phyloP scores from a whole-genome alignment of 2,113 vertebrate species.

The Psilopsiagon aymara region DNA sequence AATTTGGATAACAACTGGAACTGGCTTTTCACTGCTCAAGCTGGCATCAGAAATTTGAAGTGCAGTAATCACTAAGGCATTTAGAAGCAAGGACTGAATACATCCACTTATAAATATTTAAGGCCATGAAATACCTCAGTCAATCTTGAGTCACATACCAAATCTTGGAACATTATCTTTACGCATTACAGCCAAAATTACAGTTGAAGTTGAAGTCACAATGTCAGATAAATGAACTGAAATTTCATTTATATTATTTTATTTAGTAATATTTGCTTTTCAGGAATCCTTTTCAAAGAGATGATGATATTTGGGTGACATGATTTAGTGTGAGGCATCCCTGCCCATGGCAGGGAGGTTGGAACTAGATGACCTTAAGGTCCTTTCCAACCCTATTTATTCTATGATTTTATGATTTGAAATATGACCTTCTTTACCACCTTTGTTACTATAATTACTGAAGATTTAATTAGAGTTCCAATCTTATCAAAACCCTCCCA shows the following conservation, averaged over 20 bases:
- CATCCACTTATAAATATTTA: background rate
- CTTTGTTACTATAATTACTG: background rate
- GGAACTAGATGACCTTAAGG: too few relatives aligned
- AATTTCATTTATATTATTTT: background rate
- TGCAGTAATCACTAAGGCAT: background rate
- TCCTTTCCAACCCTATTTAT: too few relatives aligned
- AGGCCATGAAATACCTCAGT: background rate
- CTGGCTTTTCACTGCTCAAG: background rate
- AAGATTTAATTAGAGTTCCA: background rate
- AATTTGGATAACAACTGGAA: background rate
- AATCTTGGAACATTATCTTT: background rate
- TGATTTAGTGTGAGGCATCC: too few relatives aligned
- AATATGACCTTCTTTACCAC: background rate
- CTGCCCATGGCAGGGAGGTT: too few relatives aligned
- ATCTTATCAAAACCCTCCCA: background rate
- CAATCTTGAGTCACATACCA: background rate
- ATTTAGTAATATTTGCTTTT: background rate
- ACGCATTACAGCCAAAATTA: background rate
- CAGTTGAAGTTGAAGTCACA: background rate
- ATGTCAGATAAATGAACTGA: background rate
- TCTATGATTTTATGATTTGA: background rate
- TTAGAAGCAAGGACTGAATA: background rate
- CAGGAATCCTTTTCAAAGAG: background rate
- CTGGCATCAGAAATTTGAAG: background rate
- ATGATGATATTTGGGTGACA: background rate